Evolutionary conservation across 2,113 vertebrate genomes (phyloP).

Genomic region (Pterocles gutturalis): DNA sequence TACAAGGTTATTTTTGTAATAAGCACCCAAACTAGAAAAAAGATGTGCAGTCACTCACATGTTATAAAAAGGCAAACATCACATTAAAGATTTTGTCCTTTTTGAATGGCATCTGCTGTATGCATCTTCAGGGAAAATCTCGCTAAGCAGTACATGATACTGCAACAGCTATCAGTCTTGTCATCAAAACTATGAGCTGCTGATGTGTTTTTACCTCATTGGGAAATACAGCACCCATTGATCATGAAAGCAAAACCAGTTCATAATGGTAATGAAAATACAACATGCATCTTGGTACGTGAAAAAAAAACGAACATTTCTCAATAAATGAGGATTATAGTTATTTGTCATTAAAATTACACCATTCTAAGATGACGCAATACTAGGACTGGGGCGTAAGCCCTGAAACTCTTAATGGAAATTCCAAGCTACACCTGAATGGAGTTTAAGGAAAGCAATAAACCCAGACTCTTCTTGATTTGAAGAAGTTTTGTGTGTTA

Average conservation of each 20-base stretch:
- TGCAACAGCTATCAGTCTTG: neutral
- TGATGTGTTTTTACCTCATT: neutral
- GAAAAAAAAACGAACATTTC: fast-evolving
- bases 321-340: neutral
- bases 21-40: neutral
- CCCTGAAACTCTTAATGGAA: neutral
- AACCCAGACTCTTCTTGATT: neutral
- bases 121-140: neutral
- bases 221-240: neutral
- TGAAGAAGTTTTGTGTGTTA: neutral
- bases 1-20: neutral
- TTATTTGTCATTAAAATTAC: neutral
- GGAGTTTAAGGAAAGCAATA: neutral
- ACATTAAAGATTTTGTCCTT: neutral
- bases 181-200: neutral
- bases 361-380: neutral
- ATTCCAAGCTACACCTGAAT: neutral
- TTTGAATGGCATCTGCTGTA: neutral
- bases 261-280: neutral
- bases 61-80: neutral
- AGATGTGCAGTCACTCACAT: neutral
- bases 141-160: neutral
- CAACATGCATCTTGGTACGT: neutral
- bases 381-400: neutral
- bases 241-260: neutral